Evolutionary conservation across 2,113 vertebrate species (phyloP).

Genomic region (Corythoichthys haematopterus): DNA sequence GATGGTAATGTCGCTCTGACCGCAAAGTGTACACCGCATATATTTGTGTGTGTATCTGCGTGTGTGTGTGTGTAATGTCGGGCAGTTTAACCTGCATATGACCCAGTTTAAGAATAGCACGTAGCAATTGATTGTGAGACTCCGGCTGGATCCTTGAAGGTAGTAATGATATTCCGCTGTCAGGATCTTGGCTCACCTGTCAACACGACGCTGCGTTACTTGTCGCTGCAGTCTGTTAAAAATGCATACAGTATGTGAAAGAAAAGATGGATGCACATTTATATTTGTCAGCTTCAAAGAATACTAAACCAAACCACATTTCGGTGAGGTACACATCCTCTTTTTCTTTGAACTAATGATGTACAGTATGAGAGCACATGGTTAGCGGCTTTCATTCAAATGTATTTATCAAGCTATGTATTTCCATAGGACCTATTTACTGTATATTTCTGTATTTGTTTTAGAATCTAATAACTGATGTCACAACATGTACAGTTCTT

Average conservation of each 20-base stretch:
- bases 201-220: slow-evolving; percentile 1
- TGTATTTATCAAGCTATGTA: slow-evolving; percentile 56
- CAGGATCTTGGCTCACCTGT: slow-evolving; percentile 3
- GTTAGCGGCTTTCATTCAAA: slow-evolving; percentile 31
- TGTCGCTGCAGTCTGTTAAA: background rate
- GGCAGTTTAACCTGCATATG: slow-evolving; percentile 40
- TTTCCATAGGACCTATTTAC: slow-evolving; percentile 64
- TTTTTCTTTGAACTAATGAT: slow-evolving; percentile 53
- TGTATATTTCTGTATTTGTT: slow-evolving; percentile 65
- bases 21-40: slow-evolving; percentile 17
- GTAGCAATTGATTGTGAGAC: slow-evolving; percentile 12
- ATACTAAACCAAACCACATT: background rate
- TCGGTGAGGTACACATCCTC: slow-evolving; percentile 24
- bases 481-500: slow-evolving; percentile 51
- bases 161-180: slow-evolving; percentile 8
- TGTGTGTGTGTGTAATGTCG: slow-evolving; percentile 15
- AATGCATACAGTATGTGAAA: background rate
- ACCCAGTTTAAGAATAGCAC: slow-evolving; percentile 32
- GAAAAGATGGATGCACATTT: slow-evolving; percentile 1
- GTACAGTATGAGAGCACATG: slow-evolving; percentile 27
- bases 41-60: background rate
- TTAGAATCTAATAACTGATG: slow-evolving; percentile 55
- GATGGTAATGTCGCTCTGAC: slow-evolving; percentile 35
- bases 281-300: background rate
- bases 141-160: slow-evolving; percentile 23